phyloP scores from a whole-genome alignment of 2,888 invertebrate species.

The Drosophila subquinaria region DNA sequence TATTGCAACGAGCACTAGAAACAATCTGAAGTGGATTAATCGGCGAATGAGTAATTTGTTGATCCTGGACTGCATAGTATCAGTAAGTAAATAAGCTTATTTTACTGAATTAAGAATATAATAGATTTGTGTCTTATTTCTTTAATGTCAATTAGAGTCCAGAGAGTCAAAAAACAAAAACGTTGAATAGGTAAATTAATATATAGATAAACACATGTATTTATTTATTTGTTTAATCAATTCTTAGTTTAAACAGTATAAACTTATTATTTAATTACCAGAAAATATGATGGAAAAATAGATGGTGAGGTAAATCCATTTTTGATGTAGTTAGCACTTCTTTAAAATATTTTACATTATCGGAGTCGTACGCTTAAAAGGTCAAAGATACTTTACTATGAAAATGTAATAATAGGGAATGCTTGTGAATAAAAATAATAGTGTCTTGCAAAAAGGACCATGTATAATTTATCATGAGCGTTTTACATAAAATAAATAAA shows the following conservation, averaged over 20 bases:
- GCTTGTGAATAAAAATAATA: neutral
- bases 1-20: constrained; percentile 10
- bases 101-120: neutral
- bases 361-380: too few relatives aligned
- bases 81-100: constrained; percentile 17
- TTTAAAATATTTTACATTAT: too few relatives aligned
- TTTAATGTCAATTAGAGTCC: neutral
- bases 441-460: neutral
- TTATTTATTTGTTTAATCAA: neutral
- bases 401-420: too few relatives aligned
- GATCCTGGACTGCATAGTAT: constrained; percentile 18
- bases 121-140: constrained; percentile 1
- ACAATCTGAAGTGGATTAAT: constrained; percentile 29
- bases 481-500: too few relatives aligned
- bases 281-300: neutral
- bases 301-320: too few relatives aligned
- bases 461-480: neutral
- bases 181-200: neutral
- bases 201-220: neutral
- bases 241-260: too few relatives aligned
- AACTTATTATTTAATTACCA: too few relatives aligned
- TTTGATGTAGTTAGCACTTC: too few relatives aligned
- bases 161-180: neutral
- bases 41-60: constrained; percentile 25
- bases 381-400: too few relatives aligned